Conservation (phyloP, 2,797 vertebrate genomes). For the Typhlichthys eigenmanni region DNA sequence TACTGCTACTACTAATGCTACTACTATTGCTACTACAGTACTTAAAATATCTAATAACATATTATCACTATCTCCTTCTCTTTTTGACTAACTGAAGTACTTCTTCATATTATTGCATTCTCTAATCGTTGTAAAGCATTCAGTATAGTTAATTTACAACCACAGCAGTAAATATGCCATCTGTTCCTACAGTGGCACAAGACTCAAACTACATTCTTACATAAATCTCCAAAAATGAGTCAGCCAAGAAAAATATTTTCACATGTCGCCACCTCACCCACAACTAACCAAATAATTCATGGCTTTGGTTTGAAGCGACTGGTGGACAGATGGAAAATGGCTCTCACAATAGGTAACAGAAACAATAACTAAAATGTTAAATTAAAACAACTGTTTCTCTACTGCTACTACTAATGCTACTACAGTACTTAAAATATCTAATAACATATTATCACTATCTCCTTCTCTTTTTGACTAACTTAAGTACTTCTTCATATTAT, state of each 20-base stretch:
- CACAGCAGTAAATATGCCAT: no score
- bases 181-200: no score
- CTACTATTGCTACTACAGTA: no score
- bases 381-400: no score
- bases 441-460: no score
- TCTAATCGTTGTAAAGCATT: conserved; percentile 47
- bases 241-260: conserved; percentile 17
- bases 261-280: conserved; percentile 20
- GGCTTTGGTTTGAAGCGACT: conserved; percentile 19
- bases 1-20: no score
- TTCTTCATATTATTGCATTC: conserved; percentile 50
- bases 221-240: conserved; percentile 45
- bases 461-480: neutral
- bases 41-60: no score
- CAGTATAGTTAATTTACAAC: conserved; percentile 48
- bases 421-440: no score
- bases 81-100: conserved; percentile 2
- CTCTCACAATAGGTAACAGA: neutral
- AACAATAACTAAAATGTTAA: no score
- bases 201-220: conserved; percentile 41
- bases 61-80: no score
- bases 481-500: conserved; percentile 41
- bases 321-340: conserved; percentile 6
- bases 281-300: conserved; percentile 29
- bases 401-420: no score